phyloP scores from a whole-genome alignment of 2,797 vertebrate genomes.

The Acanthornis magna region DNA sequence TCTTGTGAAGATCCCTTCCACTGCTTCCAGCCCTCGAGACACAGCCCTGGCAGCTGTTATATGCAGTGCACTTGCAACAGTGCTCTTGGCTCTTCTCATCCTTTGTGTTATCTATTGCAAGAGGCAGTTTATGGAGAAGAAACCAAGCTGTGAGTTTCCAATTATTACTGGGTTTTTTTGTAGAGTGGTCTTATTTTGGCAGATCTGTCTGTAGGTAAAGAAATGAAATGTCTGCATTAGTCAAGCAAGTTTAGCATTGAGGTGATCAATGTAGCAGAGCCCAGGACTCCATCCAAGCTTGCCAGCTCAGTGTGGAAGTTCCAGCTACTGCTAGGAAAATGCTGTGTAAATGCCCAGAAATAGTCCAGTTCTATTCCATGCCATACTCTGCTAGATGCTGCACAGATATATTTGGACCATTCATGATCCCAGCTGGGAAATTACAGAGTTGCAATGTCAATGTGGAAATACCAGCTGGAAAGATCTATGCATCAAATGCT shows the following conservation, averaged over 20 bases:
- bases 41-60: constrained; percentile 93
- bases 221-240: background rate
- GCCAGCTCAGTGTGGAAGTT: background rate
- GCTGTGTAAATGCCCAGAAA: background rate
- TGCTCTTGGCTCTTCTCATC: constrained; percentile 91
- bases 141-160: constrained; percentile 86
- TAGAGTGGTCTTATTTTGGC: background rate
- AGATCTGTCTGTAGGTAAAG: background rate
- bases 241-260: background rate
- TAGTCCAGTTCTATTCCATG: background rate
- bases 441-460: background rate
- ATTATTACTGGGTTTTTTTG: background rate
- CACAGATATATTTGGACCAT: background rate
- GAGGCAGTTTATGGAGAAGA: constrained; percentile 96
- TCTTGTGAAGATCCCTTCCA: constrained; percentile 88
- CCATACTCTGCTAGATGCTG: background rate
- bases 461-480: background rate
- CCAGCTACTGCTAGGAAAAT: background rate
- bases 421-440: background rate
- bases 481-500: background rate
- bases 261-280: background rate
- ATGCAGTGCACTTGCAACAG: constrained; percentile 93
- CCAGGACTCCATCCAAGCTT: background rate
- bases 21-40: constrained; percentile 90
- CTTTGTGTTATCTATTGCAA: constrained; percentile 97